Evolutionary conservation across 1,140 invertebrate species (phyloP).

Genomic region (Trichoplusia ni): DNA sequence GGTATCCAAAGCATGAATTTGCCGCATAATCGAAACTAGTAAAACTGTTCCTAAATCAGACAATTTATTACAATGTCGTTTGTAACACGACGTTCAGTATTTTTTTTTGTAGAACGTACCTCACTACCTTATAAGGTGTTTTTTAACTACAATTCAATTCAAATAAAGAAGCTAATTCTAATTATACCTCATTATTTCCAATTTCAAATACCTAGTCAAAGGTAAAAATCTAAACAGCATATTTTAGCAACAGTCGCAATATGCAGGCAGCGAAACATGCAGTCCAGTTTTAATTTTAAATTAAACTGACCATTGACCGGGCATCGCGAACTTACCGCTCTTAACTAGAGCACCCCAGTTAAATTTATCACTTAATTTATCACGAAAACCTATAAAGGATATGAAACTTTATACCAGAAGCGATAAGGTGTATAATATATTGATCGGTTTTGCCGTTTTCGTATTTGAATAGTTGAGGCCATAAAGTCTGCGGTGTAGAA

Average conservation of each 20-base stretch:
- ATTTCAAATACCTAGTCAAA: too few relatives aligned
- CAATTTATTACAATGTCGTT: too few relatives aligned
- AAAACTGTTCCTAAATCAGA: too few relatives aligned
- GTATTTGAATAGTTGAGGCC: conserved; percentile 12
- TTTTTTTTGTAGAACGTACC: too few relatives aligned
- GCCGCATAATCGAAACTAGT: too few relatives aligned
- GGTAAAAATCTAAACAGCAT: background rate
- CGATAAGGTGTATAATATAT: background rate
- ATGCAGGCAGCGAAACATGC: background rate
- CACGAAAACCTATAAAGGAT: background rate
- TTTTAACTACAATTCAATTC: too few relatives aligned
- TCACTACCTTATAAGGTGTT: too few relatives aligned
- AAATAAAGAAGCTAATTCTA: background rate
- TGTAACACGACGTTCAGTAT: too few relatives aligned
- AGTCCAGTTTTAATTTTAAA: conserved; percentile 16
- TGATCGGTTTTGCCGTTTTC: background rate
- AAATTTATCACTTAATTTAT: conserved; percentile 28
- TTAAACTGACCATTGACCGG: conserved; percentile 21
- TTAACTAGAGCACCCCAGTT: conserved; percentile 16
- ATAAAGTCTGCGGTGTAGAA: background rate
- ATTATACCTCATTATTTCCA: too few relatives aligned
- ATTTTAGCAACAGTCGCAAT: background rate
- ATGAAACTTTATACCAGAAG: background rate
- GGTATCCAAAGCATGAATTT: too few relatives aligned
- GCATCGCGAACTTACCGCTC: background rate